Evolutionary conservation across 1,140 invertebrate genomes (phyloP), one percentile per base, ranked within the genome.

Genomic region (Drosophila insularis): DNA sequence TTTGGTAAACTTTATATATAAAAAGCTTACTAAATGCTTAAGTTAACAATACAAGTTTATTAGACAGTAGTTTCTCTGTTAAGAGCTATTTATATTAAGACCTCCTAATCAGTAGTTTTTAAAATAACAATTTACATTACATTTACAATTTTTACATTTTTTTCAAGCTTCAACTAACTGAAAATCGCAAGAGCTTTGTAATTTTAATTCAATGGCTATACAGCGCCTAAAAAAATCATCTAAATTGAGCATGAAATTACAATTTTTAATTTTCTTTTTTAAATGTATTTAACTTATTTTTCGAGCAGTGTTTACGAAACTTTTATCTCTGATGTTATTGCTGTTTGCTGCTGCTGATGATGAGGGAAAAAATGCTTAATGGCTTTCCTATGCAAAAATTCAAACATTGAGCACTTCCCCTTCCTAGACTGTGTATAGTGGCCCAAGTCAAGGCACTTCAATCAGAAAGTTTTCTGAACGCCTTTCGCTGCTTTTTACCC

Each of bases 331-430:
- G 71, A 74, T 78, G 69, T 65, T 75, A 62, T 67, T 71, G 53
- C 40, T 80, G 69, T 66, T 61, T 66, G 68, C 53, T 61, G 56
- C 46, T 31, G 60, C 10, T 62, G 40, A 46, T 46, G 37, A 56
- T 56, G 53, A 56, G 11, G 54, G 77, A 69, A 76, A 32, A 71
- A 72, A 75, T 78, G 67, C 69, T 67, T 87, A 89, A 87, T 87
- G 84, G 76, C 67, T 89, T 87, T 82, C 76, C 68, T 87, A 87
- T 87, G 82, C 82, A 74, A 87, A 87, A 86, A 72, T 53, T 65
- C 66, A 50, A 50, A 2, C 43, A 64, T 74, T 66, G 31, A 70
- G 66, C 66, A 78, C 67, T 74, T 78, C 67, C 71, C 71, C 67
- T 71, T 71, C 71, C 74, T 58, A 43, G 13, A 7, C 32, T 60